A percentile compares a stretch with the other conserved stretches of the same genome.
Evolutionary conservation across 1,140 invertebrate genomes (phyloP).

Genomic region (Paraescarpia echinospica): DNA sequence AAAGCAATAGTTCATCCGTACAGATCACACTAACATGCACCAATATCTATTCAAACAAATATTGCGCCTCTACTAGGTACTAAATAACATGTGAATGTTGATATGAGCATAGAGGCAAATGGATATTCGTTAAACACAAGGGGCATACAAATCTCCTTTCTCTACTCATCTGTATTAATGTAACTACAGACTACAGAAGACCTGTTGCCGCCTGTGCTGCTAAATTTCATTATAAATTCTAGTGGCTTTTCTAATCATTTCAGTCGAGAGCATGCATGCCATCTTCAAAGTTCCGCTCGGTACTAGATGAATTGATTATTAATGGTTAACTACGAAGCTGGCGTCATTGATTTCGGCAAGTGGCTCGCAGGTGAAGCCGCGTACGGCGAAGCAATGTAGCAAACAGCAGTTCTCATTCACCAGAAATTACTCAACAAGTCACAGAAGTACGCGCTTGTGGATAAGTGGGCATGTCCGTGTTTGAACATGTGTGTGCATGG

Average conservation of each 20-base stretch:
- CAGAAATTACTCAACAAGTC: not conserved
- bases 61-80: not conserved
- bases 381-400: not conserved
- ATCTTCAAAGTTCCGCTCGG: not conserved
- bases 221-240: conserved; percentile 7
- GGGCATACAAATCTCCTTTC: not conserved
- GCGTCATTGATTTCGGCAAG: not conserved
- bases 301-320: conserved; percentile 6
- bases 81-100: not conserved
- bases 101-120: not conserved
- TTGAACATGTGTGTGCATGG: not conserved
- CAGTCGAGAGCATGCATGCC: not conserved
- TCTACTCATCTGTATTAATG: not conserved
- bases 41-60: not conserved
- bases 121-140: not conserved
- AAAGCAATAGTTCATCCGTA: not conserved
- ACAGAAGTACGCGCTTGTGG: not conserved
- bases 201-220: not conserved
- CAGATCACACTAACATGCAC: not conserved
- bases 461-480: not conserved
- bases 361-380: not conserved
- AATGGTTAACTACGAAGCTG: not conserved
- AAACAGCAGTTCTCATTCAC: not conserved
- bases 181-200: not conserved
- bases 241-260: not conserved